A percentile compares a stretch with the other conserved stretches of the same genome.
phyloP scores from a whole-genome alignment of 1,140 invertebrate species.

The Orius insidiosus region DNA sequence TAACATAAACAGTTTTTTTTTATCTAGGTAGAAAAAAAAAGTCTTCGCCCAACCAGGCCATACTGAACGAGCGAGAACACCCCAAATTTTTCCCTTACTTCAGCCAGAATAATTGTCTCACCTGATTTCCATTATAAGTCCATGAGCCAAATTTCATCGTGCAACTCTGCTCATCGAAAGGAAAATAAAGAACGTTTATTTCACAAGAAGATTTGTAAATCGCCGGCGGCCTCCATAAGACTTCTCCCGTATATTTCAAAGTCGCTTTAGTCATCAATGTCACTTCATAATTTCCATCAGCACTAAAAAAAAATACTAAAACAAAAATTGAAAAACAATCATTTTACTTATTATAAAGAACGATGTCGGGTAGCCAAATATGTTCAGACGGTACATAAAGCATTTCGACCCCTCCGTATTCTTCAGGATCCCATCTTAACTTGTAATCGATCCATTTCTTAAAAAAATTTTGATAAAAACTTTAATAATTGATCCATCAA shows the following conservation, averaged over 20 bases:
- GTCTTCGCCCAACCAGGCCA: too few species aligned
- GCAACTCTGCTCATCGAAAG: conserved; percentile 85
- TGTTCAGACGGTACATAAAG: conserved; percentile 83
- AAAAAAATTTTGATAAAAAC: too few species aligned
- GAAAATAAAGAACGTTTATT: conserved; percentile 91
- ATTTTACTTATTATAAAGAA: conserved; percentile 79
- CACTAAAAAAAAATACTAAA: conserved; percentile 43
- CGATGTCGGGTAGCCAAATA: conserved; percentile 81
- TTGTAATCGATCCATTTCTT: conserved; percentile 94
- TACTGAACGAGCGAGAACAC: too few species aligned
- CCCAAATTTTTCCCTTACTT: too few species aligned
- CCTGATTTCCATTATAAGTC: conserved; percentile 82
- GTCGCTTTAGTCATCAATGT: conserved; percentile 94
- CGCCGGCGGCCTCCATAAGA: conserved; percentile 93
- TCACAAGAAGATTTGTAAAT: conserved; percentile 98
- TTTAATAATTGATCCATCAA: background rate
- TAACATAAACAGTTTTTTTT: too few species aligned
- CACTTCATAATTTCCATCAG: conserved; percentile 94
- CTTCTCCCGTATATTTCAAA: conserved; percentile 72
- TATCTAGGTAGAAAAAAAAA: too few species aligned
- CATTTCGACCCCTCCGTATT: conserved; percentile 85
- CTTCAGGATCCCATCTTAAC: conserved; percentile 76
- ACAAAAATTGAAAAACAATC: too few species aligned
- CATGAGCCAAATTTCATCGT: conserved; percentile 93
- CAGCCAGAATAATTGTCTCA: too few species aligned